These are phyloP conservation scores for Syngnathus scovelli DNA, from an alignment of 2,113 vertebrate species.

Conservation along the genomic window DNA sequence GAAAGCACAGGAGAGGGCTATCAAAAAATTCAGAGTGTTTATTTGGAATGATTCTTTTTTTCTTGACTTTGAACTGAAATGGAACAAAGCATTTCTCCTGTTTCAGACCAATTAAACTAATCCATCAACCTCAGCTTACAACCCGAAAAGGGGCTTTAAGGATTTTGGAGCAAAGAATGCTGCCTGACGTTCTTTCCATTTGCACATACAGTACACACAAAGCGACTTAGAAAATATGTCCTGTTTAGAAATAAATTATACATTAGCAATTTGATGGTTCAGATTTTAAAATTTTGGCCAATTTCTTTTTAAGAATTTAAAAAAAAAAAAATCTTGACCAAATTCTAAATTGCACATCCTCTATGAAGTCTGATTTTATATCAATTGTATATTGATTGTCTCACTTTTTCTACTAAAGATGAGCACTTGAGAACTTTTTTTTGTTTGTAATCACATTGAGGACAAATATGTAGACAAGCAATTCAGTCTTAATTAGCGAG, in stretches of 20 bases:
- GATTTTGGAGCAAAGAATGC: constrained; percentile 64
- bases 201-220: constrained; percentile 30
- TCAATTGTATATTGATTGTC: not conserved
- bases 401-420: constrained; percentile 63
- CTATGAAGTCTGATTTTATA: too few species aligned
- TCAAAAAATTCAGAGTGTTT: constrained; percentile 15
- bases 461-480: constrained; percentile 85
- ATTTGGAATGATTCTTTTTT: constrained; percentile 41
- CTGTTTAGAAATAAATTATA: constrained; percentile 4
- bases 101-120: constrained; percentile 64
- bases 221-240: constrained; percentile 3
- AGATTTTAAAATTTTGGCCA: too few species aligned
- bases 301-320: too few species aligned
- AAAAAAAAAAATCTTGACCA: too few species aligned
- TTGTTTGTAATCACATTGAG: constrained; percentile 81
- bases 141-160: constrained; percentile 59
- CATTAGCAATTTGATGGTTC: constrained; percentile 13
- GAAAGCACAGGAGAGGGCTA: constrained; percentile 18
- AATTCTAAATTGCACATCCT: not conserved
- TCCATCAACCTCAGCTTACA: constrained; percentile 58
- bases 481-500: constrained; percentile 91
- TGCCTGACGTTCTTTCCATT: constrained; percentile 38
- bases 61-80: constrained; percentile 20
- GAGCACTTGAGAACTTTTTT: constrained; percentile 76
- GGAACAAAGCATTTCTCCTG: constrained; percentile 47